Evolutionary conservation across 2,113 vertebrate species (phyloP).

Genomic region (Otis tarda): DNA sequence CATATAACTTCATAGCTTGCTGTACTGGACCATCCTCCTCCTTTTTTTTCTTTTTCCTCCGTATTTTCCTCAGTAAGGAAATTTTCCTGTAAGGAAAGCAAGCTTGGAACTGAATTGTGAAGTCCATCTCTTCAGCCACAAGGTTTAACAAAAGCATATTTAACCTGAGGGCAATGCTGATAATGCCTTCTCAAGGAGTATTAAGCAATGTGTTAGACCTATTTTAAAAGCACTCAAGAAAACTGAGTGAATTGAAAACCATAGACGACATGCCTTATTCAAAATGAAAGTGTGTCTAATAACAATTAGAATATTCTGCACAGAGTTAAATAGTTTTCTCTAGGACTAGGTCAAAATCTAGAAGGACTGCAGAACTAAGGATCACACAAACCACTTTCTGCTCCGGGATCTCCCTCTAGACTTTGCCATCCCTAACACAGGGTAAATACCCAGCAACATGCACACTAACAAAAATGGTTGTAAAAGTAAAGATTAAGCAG

Average conservation of each 20-base stretch:
- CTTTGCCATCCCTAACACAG: background rate
- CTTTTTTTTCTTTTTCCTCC: background rate
- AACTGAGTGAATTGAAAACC: background rate
- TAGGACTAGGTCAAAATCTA: background rate
- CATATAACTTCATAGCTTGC: background rate
- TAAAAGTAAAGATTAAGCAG: background rate
- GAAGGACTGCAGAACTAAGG: background rate
- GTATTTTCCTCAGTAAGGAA: background rate
- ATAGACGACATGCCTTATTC: background rate
- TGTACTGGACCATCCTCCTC: background rate
- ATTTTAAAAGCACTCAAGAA: background rate
- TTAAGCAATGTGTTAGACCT: background rate
- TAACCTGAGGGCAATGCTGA: background rate
- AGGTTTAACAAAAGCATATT: background rate
- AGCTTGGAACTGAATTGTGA: background rate
- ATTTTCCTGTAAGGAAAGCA: background rate
- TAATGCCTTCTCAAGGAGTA: background rate
- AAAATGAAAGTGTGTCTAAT: background rate
- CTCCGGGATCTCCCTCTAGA: background rate
- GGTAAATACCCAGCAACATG: background rate
- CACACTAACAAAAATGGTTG: background rate
- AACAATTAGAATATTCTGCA: background rate
- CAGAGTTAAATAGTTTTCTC: background rate
- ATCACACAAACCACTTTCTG: background rate
- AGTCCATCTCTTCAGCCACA: background rate